phyloP scores from a whole-genome alignment of 2,113 vertebrate genomes.

The Nyctereutes procyonoides region DNA sequence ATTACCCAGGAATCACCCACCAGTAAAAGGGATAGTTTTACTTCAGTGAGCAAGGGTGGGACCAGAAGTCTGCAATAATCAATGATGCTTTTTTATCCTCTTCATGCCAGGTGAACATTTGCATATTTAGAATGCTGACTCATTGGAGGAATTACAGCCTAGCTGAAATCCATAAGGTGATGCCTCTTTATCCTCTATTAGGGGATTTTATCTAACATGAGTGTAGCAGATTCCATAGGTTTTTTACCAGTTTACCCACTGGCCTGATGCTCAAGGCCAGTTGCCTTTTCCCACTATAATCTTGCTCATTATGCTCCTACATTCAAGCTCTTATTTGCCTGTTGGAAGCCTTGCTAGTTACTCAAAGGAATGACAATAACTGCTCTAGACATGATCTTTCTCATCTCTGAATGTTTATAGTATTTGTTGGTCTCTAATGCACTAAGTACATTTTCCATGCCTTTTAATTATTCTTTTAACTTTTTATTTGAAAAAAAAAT shows the following conservation, averaged over 20 bases:
- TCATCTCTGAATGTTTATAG: not conserved
- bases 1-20: constrained; percentile 5
- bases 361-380: not conserved
- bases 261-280: not conserved
- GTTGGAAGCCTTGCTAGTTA: not conserved
- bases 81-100: not conserved
- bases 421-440: not conserved
- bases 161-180: not conserved
- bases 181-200: not conserved
- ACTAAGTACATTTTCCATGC: not conserved
- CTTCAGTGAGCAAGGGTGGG: constrained; percentile 24
- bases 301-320: not conserved
- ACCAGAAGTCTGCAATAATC: not conserved
- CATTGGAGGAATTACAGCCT: not conserved
- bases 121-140: constrained; percentile 6
- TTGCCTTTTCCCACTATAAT: not conserved
- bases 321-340: not conserved
- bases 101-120: constrained; percentile 30
- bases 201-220: not conserved
- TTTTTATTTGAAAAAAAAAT: not conserved
- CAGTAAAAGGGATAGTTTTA: not conserved
- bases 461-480: not conserved
- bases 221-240: not conserved
- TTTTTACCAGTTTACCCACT: not conserved
- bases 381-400: not conserved